A percentile compares a stretch with the other conserved stretches of the same genome.
phyloP scores from a whole-genome alignment of 2,888 invertebrate species.

The Caenorhabditis parvicauda region DNA sequence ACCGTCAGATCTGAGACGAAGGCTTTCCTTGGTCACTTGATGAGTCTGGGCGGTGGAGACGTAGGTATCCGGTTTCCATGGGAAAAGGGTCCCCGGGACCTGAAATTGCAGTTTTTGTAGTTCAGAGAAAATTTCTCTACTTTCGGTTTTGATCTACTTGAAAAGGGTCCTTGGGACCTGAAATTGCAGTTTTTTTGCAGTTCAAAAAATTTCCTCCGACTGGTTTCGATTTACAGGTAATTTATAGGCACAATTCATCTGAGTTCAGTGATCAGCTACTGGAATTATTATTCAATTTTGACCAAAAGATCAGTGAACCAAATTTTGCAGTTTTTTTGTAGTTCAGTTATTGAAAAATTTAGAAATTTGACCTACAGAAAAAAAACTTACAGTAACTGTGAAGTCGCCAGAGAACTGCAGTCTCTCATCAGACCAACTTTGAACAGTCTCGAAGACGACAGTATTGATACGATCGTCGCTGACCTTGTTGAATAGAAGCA shows the following conservation, averaged over 20 bases:
- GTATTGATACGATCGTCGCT: not conserved
- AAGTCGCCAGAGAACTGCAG: slow-evolving; percentile 13
- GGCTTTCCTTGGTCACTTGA: slow-evolving; percentile 8
- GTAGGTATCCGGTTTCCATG: slow-evolving; percentile 24
- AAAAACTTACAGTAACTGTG: slow-evolving; percentile 7
- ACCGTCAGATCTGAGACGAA: slow-evolving; percentile 17
- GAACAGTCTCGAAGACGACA: slow-evolving; percentile 12
- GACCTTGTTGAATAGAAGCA: too few relatives aligned
- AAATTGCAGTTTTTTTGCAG: not conserved
- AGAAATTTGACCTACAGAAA: not conserved
- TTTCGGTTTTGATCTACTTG: not conserved
- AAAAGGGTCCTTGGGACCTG: slow-evolving; percentile 8
- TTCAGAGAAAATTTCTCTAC: not conserved
- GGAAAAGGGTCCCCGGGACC: slow-evolving; percentile 16
- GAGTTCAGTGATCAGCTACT: too few relatives aligned
- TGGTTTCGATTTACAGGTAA: not conserved
- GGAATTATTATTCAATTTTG: too few relatives aligned
- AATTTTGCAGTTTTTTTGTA: too few relatives aligned
- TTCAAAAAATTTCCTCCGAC: not conserved
- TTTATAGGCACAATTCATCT: too few relatives aligned
- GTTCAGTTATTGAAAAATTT: too few relatives aligned
- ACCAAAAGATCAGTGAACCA: too few relatives aligned
- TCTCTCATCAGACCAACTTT: slow-evolving; percentile 22
- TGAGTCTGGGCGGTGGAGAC: slow-evolving; percentile 12
- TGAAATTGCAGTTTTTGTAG: not conserved